phyloP scores from a whole-genome alignment of 2,888 invertebrate species.

The Brachypterus glaber region DNA sequence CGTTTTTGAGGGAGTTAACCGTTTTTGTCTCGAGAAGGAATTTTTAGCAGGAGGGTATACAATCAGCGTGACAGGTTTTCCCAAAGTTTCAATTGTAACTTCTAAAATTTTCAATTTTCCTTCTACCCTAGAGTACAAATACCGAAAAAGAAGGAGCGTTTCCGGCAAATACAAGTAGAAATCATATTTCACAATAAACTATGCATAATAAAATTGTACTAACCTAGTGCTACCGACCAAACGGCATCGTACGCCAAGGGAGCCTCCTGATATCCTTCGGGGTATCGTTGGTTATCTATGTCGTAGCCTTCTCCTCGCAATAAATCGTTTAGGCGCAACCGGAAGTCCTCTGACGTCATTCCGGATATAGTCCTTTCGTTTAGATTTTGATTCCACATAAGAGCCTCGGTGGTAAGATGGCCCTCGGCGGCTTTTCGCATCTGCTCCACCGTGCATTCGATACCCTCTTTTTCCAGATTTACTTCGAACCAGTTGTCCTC shows the following conservation, averaged over 20 bases:
- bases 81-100: no score
- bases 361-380: conserved; percentile 89
- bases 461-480: conserved; percentile 73
- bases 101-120: no score
- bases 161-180: no score
- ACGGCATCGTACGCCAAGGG: conserved; percentile 98
- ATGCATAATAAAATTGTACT: no score
- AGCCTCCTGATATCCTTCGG: conserved; percentile 95
- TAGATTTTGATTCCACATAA: conserved; percentile 94
- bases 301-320: conserved; percentile 74
- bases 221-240: conserved; percentile 95
- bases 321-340: conserved; percentile 70
- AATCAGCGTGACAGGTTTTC: no score
- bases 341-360: conserved; percentile 90
- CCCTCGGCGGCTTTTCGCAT: conserved; percentile 94
- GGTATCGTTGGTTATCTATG: conserved; percentile 76
- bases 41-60: no score
- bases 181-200: no score
- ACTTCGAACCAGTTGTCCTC: conserved; percentile 98
- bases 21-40: no score
- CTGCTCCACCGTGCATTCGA: conserved; percentile 87
- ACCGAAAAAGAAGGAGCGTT: no score
- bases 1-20: no score
- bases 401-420: conserved; percentile 95
- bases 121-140: no score